Base-by-base conservation (phyloP, 2,113 vertebrate genomes). In the Amphiprion ocellaris region DNA sequence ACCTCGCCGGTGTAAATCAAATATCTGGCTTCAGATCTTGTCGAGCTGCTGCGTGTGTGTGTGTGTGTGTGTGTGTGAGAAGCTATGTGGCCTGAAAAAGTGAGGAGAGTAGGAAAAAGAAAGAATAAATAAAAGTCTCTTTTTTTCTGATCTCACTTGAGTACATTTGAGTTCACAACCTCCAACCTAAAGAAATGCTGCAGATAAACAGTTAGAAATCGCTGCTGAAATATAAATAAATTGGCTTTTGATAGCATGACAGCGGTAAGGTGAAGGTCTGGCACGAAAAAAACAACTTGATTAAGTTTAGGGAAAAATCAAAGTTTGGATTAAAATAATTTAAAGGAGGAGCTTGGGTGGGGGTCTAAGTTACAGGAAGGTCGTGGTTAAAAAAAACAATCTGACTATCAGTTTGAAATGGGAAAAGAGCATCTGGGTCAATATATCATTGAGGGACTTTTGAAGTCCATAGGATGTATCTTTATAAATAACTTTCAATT, bases 1-100 rank as follows among this genome's bases (percentile, higher is more conserved):
- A 95, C 93, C 94, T 66, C 5, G 9, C 44, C 15, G 41, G 71
- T 82, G 85, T 95, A 93, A 95, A 94, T 95, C 94, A 94, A 78
- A 81, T 68, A 82, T 83, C 77, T 76, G 79, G 77, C 86, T 81
- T 93, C 84, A 90, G 89, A 92, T 94, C 86, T 93, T 12, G 62
- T 75, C 0, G 37, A 60, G 87, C 87, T 68, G 70, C 63, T 47
- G 26, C 7, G 53, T 61, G 23, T 72, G 33, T 82, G 63, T 74
- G 74, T 71, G 44, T 70, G 37, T 39, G 37, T 49, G 37, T 49
- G 47, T 49, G 47, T 49, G 47, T 49, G 21, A 21, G 21, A 44
- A 14, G 41, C 41, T 44, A 44, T 14, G 41, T 44, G 15, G 62
- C 5, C 46, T 65, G 30, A 61, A 10, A 70, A 16, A 74, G 28